phyloP scores from a whole-genome alignment of 2,888 invertebrate species.

The Alloplasta piceator region DNA sequence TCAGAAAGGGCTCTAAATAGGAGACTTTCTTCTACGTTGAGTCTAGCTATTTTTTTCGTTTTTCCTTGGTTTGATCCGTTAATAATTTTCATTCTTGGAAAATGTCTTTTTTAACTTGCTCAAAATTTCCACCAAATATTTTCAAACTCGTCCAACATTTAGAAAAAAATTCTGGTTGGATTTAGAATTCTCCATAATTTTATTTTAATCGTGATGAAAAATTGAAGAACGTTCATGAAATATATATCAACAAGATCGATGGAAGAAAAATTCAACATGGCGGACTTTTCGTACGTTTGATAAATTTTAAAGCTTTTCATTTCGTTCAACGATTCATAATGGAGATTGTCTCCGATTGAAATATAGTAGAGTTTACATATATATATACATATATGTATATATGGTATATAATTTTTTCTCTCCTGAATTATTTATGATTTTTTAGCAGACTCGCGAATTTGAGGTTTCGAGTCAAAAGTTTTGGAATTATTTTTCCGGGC shows the following conservation, averaged over 20 bases:
- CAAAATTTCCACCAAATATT: no score
- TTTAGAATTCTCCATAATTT: no score
- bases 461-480: slow-evolving; percentile 16
- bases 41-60: not conserved
- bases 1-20: not conserved
- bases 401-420: slow-evolving; percentile 16
- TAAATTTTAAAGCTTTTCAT: slow-evolving; percentile 48
- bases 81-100: no score
- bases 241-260: no score
- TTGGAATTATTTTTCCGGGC: slow-evolving; percentile 17
- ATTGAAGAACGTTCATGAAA: no score
- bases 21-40: not conserved
- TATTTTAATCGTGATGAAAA: no score
- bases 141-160: not conserved
- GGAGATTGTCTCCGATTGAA: slow-evolving; percentile 30
- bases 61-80: no score
- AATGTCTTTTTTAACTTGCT: no score
- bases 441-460: slow-evolving; percentile 10
- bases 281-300: slow-evolving; percentile 1
- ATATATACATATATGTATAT: slow-evolving; percentile 18
- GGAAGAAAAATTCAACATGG: no score
- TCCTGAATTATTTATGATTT: slow-evolving; percentile 33
- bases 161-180: not conserved
- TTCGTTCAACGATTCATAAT: slow-evolving; percentile 36
- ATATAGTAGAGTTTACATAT: not conserved